Conservation (phyloP, 2,888 invertebrate genomes). For the Polyommatus iphigenia region DNA sequence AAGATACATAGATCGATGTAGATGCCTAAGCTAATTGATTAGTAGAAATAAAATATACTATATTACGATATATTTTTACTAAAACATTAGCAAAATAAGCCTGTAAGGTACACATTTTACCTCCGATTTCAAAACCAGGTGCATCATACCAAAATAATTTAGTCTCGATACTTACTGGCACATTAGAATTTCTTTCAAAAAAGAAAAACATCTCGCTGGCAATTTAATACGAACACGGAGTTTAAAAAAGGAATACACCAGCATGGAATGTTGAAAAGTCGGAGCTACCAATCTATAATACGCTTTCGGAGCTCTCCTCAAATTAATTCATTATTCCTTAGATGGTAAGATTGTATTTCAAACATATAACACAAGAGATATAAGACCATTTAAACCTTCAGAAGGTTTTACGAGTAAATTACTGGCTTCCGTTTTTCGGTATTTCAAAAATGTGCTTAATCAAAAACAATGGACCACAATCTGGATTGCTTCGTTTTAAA, state of each 20-base stretch:
- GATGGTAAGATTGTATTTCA: conserved; percentile 50
- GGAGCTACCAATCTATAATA: conserved; percentile 71
- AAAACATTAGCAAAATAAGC: background rate
- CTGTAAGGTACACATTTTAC: background rate
- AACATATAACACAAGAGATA: conserved; percentile 36
- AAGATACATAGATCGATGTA: no score
- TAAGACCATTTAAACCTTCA: conserved; percentile 42
- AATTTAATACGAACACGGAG: conserved; percentile 70
- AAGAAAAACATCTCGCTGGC: conserved; percentile 64
- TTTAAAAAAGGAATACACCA: conserved; percentile 65
- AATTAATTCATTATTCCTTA: conserved; percentile 53
- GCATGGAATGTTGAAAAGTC: conserved; percentile 70
- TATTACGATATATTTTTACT: no score
- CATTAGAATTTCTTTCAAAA: background rate
- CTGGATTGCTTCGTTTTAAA: background rate
- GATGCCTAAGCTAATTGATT: no score
- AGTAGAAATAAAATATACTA: no score
- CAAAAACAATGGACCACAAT: conserved; percentile 2
- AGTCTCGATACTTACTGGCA: background rate
- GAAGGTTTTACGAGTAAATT: conserved; percentile 35
- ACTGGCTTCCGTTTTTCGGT: conserved; percentile 53
- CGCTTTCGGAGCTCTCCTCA: conserved; percentile 49
- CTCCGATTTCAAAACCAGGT: background rate
- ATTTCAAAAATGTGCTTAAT: conserved; percentile 42
- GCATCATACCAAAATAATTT: background rate